Evolutionary conservation across 1,140 invertebrate genomes (phyloP).

Genomic region (Papilio glaucus): DNA sequence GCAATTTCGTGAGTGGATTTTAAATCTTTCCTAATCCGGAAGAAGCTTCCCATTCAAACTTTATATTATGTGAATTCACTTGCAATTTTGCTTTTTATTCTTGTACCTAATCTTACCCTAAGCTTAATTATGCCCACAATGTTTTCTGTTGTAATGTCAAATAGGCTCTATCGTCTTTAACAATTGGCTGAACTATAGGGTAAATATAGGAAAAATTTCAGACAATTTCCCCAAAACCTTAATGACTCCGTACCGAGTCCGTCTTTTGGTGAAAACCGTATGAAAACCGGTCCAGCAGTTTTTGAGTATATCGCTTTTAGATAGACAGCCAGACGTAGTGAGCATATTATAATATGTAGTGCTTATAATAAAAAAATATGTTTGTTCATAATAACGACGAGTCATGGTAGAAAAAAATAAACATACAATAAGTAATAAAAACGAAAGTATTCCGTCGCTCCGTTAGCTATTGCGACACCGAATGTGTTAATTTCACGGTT

Average conservation of each 20-base stretch:
- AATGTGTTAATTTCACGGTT: slow-evolving; percentile 4
- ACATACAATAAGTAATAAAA: neutral
- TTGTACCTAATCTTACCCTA: neutral
- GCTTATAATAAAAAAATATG: no score
- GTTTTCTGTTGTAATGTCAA: no score
- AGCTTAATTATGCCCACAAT: neutral
- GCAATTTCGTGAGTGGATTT: slow-evolving; percentile 36
- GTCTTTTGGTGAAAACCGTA: no score
- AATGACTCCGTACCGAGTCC: no score
- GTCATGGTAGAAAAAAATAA: neutral
- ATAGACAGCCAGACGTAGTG: no score
- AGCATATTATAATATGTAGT: no score
- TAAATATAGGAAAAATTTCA: no score
- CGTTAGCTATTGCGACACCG: neutral
- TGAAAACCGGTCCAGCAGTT: no score
- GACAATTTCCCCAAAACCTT: no score
- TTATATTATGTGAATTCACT: neutral
- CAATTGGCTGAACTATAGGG: no score
- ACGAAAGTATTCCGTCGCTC: neutral
- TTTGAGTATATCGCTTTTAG: no score
- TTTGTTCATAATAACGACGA: neutral
- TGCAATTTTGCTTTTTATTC: neutral
- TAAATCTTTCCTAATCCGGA: slow-evolving; percentile 34
- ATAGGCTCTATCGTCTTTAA: no score
- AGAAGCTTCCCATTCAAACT: slow-evolving; percentile 11